Evolutionary conservation across 2,888 invertebrate species (phyloP).

Genomic region (Acronicta aceris): DNA sequence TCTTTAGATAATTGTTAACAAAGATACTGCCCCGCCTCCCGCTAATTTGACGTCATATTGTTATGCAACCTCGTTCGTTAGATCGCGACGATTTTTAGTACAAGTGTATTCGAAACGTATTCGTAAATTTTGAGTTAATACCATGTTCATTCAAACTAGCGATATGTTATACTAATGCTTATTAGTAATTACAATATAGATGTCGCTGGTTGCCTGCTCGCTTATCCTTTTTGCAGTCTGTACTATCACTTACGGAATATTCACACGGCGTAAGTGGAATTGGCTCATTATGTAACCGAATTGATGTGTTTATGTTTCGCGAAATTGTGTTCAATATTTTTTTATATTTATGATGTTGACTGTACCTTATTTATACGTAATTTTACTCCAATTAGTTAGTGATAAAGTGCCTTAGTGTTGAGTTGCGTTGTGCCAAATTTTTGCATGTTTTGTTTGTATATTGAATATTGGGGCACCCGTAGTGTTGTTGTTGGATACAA

Average conservation of each 20-base stretch:
- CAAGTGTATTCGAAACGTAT: no score
- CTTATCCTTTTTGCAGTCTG: conserved; percentile 7
- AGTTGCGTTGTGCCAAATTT: conserved; percentile 55
- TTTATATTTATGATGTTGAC: conserved; percentile 15
- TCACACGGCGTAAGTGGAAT: background rate
- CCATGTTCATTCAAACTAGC: no score
- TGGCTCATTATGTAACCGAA: conserved; percentile 3
- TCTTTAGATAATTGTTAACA: no score
- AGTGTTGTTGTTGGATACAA: conserved; percentile 53
- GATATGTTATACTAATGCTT: no score
- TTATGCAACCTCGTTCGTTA: no score
- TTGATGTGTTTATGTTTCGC: conserved; percentile 9
- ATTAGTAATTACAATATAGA: background rate
- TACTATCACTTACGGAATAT: background rate
- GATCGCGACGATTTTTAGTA: no score
- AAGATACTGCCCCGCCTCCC: no score
- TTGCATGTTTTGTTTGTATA: conserved; percentile 18
- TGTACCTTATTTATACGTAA: conserved; percentile 42
- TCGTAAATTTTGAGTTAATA: no score
- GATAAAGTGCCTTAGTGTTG: conserved; percentile 49
- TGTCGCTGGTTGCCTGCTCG: conserved; percentile 12
- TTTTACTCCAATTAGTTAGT: conserved; percentile 26
- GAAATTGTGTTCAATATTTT: conserved; percentile 16
- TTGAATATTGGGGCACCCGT: conserved; percentile 33
- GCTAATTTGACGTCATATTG: no score